Percentiles rank a stretch among this genome's conserved stretches.
Evolutionary conservation across 2,797 vertebrate species (phyloP).

Genomic region (Phalanger gymnotis): DNA sequence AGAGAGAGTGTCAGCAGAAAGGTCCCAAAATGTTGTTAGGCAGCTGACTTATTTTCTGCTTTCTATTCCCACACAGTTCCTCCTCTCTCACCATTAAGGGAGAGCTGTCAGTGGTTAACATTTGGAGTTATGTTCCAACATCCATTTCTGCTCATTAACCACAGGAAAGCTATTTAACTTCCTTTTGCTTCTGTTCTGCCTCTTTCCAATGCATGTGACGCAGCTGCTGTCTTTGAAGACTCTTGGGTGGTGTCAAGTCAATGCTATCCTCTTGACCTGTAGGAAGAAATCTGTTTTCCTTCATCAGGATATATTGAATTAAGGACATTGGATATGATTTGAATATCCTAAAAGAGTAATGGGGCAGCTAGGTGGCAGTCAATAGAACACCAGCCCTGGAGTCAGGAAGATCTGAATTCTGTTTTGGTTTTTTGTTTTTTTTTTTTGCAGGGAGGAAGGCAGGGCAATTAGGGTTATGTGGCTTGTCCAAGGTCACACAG

Average conservation of each 20-base stretch:
- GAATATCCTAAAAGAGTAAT: constrained; percentile 20
- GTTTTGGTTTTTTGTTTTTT: too few species aligned
- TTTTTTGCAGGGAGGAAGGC: too few species aligned
- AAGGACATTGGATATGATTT: not conserved
- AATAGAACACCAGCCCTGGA: too few species aligned
- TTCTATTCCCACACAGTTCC: not conserved
- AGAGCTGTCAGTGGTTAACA: not conserved
- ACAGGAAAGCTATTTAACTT: not conserved
- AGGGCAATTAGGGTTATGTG: too few species aligned
- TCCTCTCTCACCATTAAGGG: not conserved
- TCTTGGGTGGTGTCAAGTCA: not conserved
- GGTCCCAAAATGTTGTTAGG: not conserved
- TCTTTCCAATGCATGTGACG: not conserved
- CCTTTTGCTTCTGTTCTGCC: not conserved
- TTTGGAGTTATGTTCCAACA: constrained; percentile 8
- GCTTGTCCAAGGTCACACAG: too few species aligned
- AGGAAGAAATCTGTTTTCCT: not conserved
- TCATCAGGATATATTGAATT: not conserved
- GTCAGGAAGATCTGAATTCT: too few species aligned
- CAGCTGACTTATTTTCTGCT: not conserved
- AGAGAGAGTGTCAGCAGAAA: not conserved
- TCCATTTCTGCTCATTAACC: constrained; percentile 11
- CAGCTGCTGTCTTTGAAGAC: not conserved
- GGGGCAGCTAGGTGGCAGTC: too few species aligned
- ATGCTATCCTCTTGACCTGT: not conserved